Evolutionary conservation across 2,113 vertebrate genomes (phyloP), one percentile per base, ranked within the genome.

Genomic region (Gambusia affinis): DNA sequence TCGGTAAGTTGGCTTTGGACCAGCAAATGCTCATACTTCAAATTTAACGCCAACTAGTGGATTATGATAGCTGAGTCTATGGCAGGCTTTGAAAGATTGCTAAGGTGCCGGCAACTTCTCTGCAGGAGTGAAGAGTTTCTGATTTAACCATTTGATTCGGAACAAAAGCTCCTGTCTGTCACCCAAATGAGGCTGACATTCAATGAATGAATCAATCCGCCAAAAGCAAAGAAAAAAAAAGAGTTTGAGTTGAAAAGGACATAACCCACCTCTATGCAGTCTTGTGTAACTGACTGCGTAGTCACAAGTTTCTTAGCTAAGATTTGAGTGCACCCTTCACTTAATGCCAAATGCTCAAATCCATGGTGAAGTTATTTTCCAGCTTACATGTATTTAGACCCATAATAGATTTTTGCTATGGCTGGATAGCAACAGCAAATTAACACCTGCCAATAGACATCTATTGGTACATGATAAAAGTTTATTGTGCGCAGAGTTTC

Each of bases 121-220:
- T 42, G 42, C 27, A 44, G 85, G 79, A 80, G 64, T 19, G 60
- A 77, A 75, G 63, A 39, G 78, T 54, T 81, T 80, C 81, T 85
- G 79, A 75, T 85, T 85, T 80, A 79, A 80, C 75, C 69, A 67
- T 27, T 57, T 70, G 19, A 33, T 75, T 61, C 33, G 65, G 3
- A 62, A 63, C 22, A 33, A 47, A 63, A 12, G 27, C 27, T 31
- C 35, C 66, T 30, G 6, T 73, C 31, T 81, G 73, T 76, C 72
- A 71, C 54, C 69, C 15, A 15, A 69, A 54, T 42, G 61, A 30
- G 29, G 65, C 60, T 64, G 60, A 68, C 15, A 27, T 78, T 73
- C 83, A 68, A 72, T 22, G 28, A 71, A 75, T 79, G 28, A 71
- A 77, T 81, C 66, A 78, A 76, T 83, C 72, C 44, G 17, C 44